Percentiles rank a stretch among this genome's conserved stretches.
phyloP scores from a whole-genome alignment of 2,797 vertebrate species.

The Euthynnus affinis region DNA sequence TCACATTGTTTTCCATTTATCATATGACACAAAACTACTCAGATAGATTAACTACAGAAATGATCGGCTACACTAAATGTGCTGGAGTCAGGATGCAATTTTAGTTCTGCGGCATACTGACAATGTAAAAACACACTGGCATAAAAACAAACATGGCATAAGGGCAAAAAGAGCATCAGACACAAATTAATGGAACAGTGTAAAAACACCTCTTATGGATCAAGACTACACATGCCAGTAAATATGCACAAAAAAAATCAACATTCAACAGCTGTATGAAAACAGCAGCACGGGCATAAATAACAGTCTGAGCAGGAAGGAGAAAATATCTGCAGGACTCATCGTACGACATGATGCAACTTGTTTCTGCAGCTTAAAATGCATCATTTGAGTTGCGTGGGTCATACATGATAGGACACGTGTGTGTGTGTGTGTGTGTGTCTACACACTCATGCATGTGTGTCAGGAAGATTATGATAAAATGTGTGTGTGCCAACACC shows the following conservation, averaged over 20 bases:
- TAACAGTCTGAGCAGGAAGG: slow-evolving; percentile 12
- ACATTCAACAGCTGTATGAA: slow-evolving; percentile 43
- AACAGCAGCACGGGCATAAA: slow-evolving; percentile 20
- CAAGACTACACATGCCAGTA: neutral
- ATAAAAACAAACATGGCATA: slow-evolving; percentile 17
- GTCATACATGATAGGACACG: neutral
- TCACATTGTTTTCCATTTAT: slow-evolving; percentile 12
- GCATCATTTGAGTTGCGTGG: slow-evolving; percentile 4
- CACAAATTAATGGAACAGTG: neutral
- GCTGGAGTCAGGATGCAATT: neutral
- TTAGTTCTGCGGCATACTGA: slow-evolving; percentile 13
- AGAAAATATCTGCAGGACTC: slow-evolving; percentile 27
- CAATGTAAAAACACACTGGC: slow-evolving; percentile 14
- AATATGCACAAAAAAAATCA: slow-evolving; percentile 18
- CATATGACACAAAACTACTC: neutral
- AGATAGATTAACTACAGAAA: neutral
- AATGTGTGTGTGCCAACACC: neutral
- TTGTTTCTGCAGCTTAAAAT: slow-evolving; percentile 14
- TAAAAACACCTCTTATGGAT: neutral
- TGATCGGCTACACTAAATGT: neutral
- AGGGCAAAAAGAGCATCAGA: slow-evolving; percentile 61
- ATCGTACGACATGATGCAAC: slow-evolving; percentile 4
- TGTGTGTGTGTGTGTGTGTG: neutral
- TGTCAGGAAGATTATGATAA: neutral
- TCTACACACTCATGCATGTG: neutral